A percentile compares a stretch with the other conserved stretches of the same genome.
These are phyloP conservation scores for Odocoileus hemionus DNA, from an alignment of 2,113 vertebrate species.

Conservation along the genomic window DNA sequence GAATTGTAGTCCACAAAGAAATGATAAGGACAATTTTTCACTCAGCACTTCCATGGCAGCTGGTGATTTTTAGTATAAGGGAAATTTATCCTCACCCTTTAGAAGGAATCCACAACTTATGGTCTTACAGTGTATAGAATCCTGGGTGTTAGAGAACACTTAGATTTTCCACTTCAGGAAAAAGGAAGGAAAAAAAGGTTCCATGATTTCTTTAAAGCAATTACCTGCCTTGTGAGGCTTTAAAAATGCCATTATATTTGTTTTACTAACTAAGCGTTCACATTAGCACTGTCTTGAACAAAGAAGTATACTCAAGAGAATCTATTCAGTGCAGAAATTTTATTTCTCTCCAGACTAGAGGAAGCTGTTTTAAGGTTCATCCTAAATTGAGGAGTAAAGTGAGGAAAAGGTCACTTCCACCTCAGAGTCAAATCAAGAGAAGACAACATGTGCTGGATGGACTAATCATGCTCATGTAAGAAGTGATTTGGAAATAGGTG, in stretches of 20 bases:
- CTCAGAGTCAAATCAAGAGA: not conserved
- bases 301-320: conserved; percentile 5
- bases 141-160: not conserved
- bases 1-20: conserved; percentile 50
- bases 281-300: conserved; percentile 13
- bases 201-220: conserved; percentile 26
- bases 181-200: not conserved
- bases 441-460: not conserved
- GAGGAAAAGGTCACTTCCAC: not conserved
- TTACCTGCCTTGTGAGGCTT: not conserved
- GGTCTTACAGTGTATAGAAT: not conserved
- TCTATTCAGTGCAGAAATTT: not conserved
- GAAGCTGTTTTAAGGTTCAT: not conserved
- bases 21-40: conserved; percentile 31
- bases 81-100: conserved; percentile 38
- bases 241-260: conserved; percentile 24
- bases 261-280: conserved; percentile 31
- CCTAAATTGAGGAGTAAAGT: not conserved
- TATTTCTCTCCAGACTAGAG: not conserved
- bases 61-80: conserved; percentile 35
- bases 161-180: conserved; percentile 1
- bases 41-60: not conserved
- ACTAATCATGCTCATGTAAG: not conserved
- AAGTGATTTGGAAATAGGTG: not conserved
- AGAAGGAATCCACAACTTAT: conserved; percentile 27